Conservation (phyloP, 2,888 invertebrate genomes). For the Frankliniella fusca region DNA sequence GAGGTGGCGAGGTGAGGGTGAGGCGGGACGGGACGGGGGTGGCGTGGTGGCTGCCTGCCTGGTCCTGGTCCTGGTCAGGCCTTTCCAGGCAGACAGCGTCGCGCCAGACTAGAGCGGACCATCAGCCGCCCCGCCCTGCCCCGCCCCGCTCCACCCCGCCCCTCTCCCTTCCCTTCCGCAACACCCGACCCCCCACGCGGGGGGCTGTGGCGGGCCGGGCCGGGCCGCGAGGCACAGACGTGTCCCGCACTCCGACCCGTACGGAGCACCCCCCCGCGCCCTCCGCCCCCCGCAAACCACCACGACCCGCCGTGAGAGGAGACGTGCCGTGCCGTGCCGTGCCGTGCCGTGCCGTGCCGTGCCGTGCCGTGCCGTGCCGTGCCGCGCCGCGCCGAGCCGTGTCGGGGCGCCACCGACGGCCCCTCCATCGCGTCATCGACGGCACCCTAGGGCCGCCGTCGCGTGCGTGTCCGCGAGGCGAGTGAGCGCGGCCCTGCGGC, state of each 20-base stretch:
- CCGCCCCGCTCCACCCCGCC: not conserved
- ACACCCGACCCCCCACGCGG: not conserved
- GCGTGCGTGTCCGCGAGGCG: not conserved
- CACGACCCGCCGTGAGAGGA: not conserved
- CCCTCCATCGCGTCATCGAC: not conserved
- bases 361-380: too few species aligned
- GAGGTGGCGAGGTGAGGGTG: not conserved
- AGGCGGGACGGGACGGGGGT: not conserved
- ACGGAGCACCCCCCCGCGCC: not conserved
- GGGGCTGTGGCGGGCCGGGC: not conserved
- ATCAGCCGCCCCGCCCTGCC: not conserved
- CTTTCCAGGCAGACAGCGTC: not conserved
- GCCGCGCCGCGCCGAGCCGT: not conserved
- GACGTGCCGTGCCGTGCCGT: not conserved
- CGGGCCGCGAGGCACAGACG: not conserved
- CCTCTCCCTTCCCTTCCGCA: too few species aligned
- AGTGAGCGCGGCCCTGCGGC: not conserved
- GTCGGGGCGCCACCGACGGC: not conserved
- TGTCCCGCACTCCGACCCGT: constrained; percentile 10
- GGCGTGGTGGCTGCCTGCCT: not conserved
- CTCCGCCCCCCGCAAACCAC: not conserved
- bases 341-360: not conserved
- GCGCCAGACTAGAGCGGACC: constrained; percentile 6
- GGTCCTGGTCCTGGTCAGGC: not conserved
- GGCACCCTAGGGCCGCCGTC: not conserved